Percentiles rank a stretch among this genome's conserved stretches.
Conservation (phyloP, 2,888 invertebrate genomes). For the Pseudoips prasinana region DNA sequence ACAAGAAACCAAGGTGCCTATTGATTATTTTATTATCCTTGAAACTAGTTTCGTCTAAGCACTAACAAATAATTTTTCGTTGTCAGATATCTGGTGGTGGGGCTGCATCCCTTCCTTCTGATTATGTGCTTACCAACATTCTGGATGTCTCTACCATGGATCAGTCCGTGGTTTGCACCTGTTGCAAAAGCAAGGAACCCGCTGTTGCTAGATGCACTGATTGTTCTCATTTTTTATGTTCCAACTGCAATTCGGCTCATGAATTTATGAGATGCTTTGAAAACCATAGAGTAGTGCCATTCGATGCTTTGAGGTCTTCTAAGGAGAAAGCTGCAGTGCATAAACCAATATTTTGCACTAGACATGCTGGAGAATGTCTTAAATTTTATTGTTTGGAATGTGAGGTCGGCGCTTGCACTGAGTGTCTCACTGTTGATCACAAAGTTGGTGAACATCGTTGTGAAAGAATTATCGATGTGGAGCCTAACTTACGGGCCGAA, state of each 20-base stretch:
- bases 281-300: conserved; percentile 94
- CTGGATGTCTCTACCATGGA: conserved; percentile 91
- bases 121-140: conserved; percentile 93
- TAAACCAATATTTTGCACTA: conserved; percentile 92
- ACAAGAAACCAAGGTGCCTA: conserved; percentile 90
- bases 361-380: conserved; percentile 91
- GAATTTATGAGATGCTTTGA: conserved; percentile 98
- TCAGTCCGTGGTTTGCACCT: conserved; percentile 90
- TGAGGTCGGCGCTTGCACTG: conserved; percentile 92
- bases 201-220: conserved; percentile 97
- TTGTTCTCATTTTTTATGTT: conserved; percentile 96
- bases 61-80: conserved; percentile 13
- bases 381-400: conserved; percentile 95
- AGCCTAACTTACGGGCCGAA: conserved; percentile 89
- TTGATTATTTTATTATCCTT: conserved; percentile 2
- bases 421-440: conserved; percentile 92
- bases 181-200: conserved; percentile 97
- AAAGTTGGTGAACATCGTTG: conserved; percentile 92
- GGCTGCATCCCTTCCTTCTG: conserved; percentile 90
- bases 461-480: conserved; percentile 91
- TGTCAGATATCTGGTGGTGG: conserved; percentile 87
- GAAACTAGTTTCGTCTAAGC: not conserved
- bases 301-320: conserved; percentile 91
- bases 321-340: conserved; percentile 92
- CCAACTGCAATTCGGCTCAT: conserved; percentile 97